Base-by-base conservation (phyloP, 2,113 vertebrate genomes). In the Microtus oregoni region DNA sequence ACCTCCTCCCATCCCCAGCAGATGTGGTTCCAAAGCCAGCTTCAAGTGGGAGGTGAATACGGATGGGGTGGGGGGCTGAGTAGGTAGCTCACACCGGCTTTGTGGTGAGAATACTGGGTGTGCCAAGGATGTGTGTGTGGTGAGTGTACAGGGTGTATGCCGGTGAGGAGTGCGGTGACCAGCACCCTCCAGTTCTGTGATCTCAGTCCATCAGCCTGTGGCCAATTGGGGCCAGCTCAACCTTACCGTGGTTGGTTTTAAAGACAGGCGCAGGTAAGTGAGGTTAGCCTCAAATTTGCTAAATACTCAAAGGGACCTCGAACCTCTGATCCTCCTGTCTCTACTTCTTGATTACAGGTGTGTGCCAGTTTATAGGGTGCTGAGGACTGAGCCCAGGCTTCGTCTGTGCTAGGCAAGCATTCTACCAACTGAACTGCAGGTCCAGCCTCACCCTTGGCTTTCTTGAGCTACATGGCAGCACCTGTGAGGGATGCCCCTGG, bases 111-210 rank as follows among this genome's bases (percentile, higher is more conserved):
- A 78, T 61, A 41, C 41, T 58, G 35, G 89, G 67, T 90, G 89
- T 91, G 93, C 82, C 93, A 79, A 72, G n/a, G 88, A 89, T 93
- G 77, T 89, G 72, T 91, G 30, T 52, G 30, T 6, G 17, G n/a
- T 94, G 92, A 96, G 86, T 94, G 20, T 95, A 65, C 24, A 58
- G 82, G 89, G 93, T 73, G n/a, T 93, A 91, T 91, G 78, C 79
- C 52, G n/a, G 32, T 93, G 58, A 76, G 55, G 78, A 91, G 35
- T 19, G n/a, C 58, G 89, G 75, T 14, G 20, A 73, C 47, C 38
- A 65, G 47, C 72, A 72, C 50, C 35, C 35, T n/a, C 70, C 28
- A 63, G 67, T 26, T n/a, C 47, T 92, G 75, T 58, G 67, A 75
- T 28, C 55, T 41, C n/a, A 63, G 75, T 20, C 30, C 63, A 82